phyloP scores from a whole-genome alignment of 2,888 invertebrate genomes.

The Panopea generosa region DNA sequence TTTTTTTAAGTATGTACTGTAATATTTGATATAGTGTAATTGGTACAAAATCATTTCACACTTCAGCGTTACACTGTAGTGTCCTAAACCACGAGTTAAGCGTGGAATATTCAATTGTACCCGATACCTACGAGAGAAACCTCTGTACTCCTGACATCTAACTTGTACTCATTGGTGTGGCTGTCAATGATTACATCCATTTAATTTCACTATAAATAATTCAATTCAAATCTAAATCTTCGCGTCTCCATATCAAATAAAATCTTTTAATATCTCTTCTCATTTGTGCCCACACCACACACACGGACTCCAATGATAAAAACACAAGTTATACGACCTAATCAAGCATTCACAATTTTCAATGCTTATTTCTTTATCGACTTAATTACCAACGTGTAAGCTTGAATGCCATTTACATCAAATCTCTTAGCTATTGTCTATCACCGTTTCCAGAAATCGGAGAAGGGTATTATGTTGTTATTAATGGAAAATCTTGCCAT shows the following conservation, averaged over 20 bases:
- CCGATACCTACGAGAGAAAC: too few species aligned
- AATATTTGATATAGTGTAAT: too few species aligned
- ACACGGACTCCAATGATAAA: constrained; percentile 4
- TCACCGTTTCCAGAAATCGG: neutral
- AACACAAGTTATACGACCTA: constrained; percentile 9
- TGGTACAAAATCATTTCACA: too few species aligned
- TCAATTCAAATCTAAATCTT: constrained; percentile 15
- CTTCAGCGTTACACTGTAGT: too few species aligned
- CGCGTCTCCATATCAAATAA: constrained; percentile 7
- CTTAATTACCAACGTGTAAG: constrained; percentile 16
- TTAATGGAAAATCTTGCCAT: constrained; percentile 1
- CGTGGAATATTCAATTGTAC: too few species aligned
- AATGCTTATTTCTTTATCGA: constrained; percentile 12
- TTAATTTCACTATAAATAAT: constrained; percentile 28
- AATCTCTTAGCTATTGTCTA: constrained; percentile 10
- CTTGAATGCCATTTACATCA: neutral
- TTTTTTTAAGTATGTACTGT: too few species aligned
- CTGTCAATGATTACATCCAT: constrained; percentile 14
- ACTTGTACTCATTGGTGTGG: constrained; percentile 7
- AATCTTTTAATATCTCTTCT: constrained; percentile 3
- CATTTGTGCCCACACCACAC: neutral
- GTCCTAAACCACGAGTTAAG: too few species aligned
- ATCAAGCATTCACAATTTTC: constrained; percentile 8
- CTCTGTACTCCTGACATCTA: neutral
- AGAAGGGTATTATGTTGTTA: neutral